Percentiles rank a stretch among this genome's conserved stretches.
Evolutionary conservation across 2,888 invertebrate species (phyloP).

Genomic region (Chrysotoxum bicinctum): DNA sequence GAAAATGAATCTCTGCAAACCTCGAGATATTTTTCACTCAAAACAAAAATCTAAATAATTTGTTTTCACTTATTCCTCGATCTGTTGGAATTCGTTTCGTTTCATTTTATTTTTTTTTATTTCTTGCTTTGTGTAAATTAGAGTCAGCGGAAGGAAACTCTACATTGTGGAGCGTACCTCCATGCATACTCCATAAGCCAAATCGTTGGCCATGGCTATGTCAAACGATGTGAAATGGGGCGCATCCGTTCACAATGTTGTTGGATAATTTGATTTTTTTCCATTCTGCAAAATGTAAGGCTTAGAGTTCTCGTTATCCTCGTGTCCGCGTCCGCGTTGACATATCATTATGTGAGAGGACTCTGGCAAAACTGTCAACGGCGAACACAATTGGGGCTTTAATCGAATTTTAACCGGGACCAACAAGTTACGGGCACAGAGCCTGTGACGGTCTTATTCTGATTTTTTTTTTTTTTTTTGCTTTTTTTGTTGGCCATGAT

Average conservation of each 20-base stretch:
- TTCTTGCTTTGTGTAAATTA: slow-evolving; percentile 3
- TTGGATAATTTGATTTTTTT: slow-evolving; percentile 63
- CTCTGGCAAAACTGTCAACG: slow-evolving; percentile 30
- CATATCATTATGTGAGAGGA: slow-evolving; percentile 61
- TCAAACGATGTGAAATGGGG: slow-evolving; percentile 61
- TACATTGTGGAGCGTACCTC: background rate
- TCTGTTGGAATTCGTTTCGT: slow-evolving; percentile 34
- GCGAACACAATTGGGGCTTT: slow-evolving; percentile 32
- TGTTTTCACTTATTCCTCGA: slow-evolving; percentile 55
- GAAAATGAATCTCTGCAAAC: slow-evolving; percentile 1
- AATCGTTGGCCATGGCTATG: background rate
- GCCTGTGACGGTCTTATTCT: slow-evolving; percentile 16
- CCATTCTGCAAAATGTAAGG: slow-evolving; percentile 23
- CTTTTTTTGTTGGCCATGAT: slow-evolving; percentile 21
- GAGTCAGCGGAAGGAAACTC: slow-evolving; percentile 26
- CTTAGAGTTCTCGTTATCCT: slow-evolving; percentile 60
- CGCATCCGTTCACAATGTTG: slow-evolving; percentile 65
- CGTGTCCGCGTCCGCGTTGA: slow-evolving; percentile 69
- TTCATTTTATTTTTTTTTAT: background rate
- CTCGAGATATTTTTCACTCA: slow-evolving; percentile 34
- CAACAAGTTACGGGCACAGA: slow-evolving; percentile 48
- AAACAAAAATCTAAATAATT: slow-evolving; percentile 51
- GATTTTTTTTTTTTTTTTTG: background rate
- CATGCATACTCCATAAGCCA: no score
- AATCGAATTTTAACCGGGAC: slow-evolving; percentile 66